These are phyloP conservation scores for Aspidiotus destructor DNA, from an alignment of 2,888 invertebrate genomes.

Conservation along the genomic window DNA sequence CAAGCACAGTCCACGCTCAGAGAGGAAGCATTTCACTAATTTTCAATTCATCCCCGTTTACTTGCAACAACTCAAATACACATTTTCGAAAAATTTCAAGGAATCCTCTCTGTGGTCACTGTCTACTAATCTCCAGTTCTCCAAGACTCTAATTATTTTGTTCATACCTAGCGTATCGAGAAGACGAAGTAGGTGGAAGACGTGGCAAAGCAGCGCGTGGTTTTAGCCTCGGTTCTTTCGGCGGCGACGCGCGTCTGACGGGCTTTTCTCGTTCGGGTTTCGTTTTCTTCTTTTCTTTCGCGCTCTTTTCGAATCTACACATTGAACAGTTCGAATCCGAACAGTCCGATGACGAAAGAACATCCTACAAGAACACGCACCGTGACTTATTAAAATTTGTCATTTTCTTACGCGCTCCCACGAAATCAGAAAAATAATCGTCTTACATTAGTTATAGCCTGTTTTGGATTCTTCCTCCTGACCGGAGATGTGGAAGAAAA, in stretches of 20 bases:
- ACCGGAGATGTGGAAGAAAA: slow-evolving; percentile 13
- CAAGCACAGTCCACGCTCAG: not conserved
- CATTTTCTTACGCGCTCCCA: not conserved
- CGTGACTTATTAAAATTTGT: not conserved
- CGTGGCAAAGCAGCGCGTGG: slow-evolving; percentile 32
- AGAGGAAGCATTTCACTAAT: not conserved
- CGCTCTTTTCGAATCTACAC: slow-evolving; percentile 28
- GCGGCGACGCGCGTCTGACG: slow-evolving; percentile 28
- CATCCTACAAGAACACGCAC: slow-evolving; percentile 14
- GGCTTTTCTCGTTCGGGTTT: slow-evolving; percentile 29
- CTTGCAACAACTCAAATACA: not conserved
- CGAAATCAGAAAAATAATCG: too few relatives aligned
- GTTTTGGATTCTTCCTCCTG: slow-evolving; percentile 15
- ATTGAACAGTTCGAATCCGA: slow-evolving; percentile 35
- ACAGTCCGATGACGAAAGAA: slow-evolving; percentile 29
- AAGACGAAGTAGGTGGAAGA: slow-evolving; percentile 33
- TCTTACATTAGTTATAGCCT: slow-evolving; percentile 9
- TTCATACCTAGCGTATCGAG: slow-evolving; percentile 33
- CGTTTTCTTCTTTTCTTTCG: slow-evolving; percentile 22
- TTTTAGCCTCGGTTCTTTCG: slow-evolving; percentile 34
- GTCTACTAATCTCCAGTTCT: not conserved
- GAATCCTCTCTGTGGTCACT: not conserved
- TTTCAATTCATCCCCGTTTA: not conserved
- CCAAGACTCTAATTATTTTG: not conserved
- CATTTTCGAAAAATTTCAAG: not conserved